phyloP scores from a whole-genome alignment of 2,113 vertebrate genomes.

The Trogon melanurus region DNA sequence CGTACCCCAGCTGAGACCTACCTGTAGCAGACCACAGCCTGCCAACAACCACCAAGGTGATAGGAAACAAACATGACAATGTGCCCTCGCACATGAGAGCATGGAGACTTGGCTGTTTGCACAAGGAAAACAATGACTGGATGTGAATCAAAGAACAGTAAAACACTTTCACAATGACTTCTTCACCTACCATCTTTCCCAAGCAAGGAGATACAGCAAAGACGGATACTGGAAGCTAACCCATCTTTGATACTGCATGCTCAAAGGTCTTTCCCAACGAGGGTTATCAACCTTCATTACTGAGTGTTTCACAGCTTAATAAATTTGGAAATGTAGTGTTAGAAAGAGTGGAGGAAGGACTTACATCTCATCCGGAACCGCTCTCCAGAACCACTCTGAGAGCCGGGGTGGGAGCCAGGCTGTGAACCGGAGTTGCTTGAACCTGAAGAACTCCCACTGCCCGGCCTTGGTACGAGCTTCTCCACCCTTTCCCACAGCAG shows the following conservation, averaged over 20 bases:
- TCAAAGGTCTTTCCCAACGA: background rate
- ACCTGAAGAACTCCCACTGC: conserved; percentile 94
- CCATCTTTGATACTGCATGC: background rate
- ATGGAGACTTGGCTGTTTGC: background rate
- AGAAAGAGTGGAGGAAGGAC: background rate
- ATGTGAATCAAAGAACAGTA: background rate
- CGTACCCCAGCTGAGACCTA: background rate
- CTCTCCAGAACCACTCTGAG: conserved; percentile 93
- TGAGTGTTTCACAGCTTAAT: background rate
- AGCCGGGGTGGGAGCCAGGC: conserved; percentile 84
- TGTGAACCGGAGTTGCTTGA: conserved; percentile 95
- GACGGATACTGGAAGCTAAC: background rate
- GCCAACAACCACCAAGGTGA: background rate
- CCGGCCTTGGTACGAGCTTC: conserved; percentile 89
- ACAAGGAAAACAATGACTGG: background rate
- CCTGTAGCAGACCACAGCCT: background rate
- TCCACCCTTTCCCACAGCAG: conserved; percentile 96
- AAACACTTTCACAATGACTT: accelerated
- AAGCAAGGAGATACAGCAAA: background rate
- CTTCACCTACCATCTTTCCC: background rate
- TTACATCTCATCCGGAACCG: conserved; percentile 93
- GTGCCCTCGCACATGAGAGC: background rate
- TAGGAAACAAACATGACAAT: background rate
- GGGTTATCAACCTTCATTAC: background rate
- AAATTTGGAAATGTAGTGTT: background rate